Percentiles rank a stretch among this genome's conserved stretches.
These are phyloP conservation scores for Iselma pallidipennis DNA, from an alignment of 2,888 invertebrate species.

Conservation along the genomic window DNA sequence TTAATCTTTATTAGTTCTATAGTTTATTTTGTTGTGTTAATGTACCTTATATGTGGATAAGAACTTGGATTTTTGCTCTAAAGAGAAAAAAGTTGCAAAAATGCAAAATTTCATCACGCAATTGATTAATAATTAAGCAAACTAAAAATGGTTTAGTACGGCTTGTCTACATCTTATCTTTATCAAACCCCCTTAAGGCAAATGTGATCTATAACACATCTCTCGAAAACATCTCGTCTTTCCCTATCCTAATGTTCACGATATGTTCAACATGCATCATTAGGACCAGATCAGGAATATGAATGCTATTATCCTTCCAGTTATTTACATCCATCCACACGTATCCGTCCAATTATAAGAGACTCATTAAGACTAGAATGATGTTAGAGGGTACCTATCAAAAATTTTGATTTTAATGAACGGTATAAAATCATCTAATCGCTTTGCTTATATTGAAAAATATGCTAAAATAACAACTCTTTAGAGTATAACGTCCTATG, in stretches of 20 bases:
- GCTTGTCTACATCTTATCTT: not conserved
- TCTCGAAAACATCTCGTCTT: not conserved
- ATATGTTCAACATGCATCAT: conserved; percentile 45
- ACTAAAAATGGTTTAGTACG: not conserved
- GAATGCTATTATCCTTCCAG: conserved; percentile 42
- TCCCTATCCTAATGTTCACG: conserved; percentile 10
- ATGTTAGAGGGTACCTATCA: conserved; percentile 1
- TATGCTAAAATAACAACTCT: not conserved
- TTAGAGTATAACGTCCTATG: not conserved
- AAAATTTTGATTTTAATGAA: conserved; percentile 27
- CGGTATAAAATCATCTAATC: not conserved
- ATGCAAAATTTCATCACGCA: not conserved
- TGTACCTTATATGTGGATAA: too few relatives aligned
- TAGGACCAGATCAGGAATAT: conserved; percentile 44
- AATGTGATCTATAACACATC: not conserved
- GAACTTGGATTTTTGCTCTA: too few relatives aligned
- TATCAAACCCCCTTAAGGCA: not conserved
- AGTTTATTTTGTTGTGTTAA: not conserved
- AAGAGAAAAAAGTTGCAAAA: not conserved
- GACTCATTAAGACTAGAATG: conserved; percentile 10
- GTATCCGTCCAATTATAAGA: conserved; percentile 31
- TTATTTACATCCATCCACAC: conserved; percentile 35
- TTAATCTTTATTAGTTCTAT: not conserved
- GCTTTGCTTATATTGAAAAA: not conserved
- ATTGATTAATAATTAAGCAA: not conserved